Evolutionary conservation across 1,140 invertebrate species (phyloP).

Genomic region (Medauroidea extradentata): DNA sequence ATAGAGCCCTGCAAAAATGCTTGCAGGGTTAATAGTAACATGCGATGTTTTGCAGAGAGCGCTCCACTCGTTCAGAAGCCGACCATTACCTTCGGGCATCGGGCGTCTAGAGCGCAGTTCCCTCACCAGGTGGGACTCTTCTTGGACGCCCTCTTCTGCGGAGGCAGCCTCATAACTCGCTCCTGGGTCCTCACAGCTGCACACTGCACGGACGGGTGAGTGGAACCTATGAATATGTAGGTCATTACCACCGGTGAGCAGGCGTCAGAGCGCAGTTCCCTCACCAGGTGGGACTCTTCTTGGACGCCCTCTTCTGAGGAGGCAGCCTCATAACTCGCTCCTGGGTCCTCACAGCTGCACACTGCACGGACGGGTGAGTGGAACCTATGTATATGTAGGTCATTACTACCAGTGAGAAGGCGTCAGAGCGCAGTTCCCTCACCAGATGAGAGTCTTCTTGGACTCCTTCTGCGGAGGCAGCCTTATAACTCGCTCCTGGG

Average conservation of each 20-base stretch:
- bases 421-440: conserved; percentile 45
- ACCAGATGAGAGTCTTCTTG: conserved; percentile 44
- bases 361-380: conserved; percentile 45
- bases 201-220: conserved; percentile 48
- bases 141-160: conserved; percentile 46
- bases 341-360: conserved; percentile 57
- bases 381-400: no score
- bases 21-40: no score
- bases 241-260: conserved; percentile 28
- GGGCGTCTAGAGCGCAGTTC: conserved; percentile 42
- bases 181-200: conserved; percentile 56
- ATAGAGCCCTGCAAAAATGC: no score
- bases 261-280: conserved; percentile 45
- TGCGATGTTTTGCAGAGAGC: no score
- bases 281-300: conserved; percentile 44
- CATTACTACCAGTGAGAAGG: conserved; percentile 32
- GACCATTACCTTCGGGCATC: conserved; percentile 27
- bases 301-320: conserved; percentile 49
- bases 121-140: conserved; percentile 48
- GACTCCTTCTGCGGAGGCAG: conserved; percentile 53
- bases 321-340: conserved; percentile 49
- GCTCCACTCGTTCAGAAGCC: no score
- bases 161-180: conserved; percentile 51
- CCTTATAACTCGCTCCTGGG: conserved; percentile 47
- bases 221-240: no score